phyloP scores from a whole-genome alignment of 2,797 vertebrate genomes.

The Rhabdomys pumilio region DNA sequence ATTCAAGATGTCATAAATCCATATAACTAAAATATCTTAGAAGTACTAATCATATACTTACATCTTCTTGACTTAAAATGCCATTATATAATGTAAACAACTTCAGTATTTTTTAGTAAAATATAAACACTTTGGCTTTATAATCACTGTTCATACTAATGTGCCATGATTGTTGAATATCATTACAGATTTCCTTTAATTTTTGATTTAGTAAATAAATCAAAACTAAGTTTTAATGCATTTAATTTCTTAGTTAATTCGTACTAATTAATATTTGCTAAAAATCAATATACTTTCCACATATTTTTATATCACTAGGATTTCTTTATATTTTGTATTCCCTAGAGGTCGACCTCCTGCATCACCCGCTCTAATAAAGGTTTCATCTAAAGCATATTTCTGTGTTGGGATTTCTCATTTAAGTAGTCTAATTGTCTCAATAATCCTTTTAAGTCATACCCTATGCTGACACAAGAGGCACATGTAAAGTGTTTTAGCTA shows the following conservation, averaged over 20 bases:
- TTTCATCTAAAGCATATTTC: not conserved
- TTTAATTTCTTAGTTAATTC: not conserved
- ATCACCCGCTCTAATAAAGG: not conserved
- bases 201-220: slow-evolving; percentile 24
- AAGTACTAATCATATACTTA: slow-evolving; percentile 11
- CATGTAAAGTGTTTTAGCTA: not conserved
- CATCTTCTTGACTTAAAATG: not conserved
- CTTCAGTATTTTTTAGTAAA: not conserved
- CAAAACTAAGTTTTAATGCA: not conserved
- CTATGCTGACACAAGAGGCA: not conserved
- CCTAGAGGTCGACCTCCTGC: not conserved
- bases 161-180: not conserved
- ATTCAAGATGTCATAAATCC: not conserved
- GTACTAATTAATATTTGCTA: not conserved
- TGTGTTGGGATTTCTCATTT: not conserved
- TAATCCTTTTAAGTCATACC: not conserved
- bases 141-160: not conserved
- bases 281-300: not conserved
- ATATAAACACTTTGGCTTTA: not conserved
- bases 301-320: not conserved
- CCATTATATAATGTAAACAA: not conserved
- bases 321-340: not conserved
- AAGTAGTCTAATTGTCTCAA: not conserved
- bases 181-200: not conserved
- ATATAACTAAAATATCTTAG: not conserved